Evolutionary conservation across 35 echinoderm and acorn worm species (phyloP).

Genomic region (Holothuria glaberrima): DNA sequence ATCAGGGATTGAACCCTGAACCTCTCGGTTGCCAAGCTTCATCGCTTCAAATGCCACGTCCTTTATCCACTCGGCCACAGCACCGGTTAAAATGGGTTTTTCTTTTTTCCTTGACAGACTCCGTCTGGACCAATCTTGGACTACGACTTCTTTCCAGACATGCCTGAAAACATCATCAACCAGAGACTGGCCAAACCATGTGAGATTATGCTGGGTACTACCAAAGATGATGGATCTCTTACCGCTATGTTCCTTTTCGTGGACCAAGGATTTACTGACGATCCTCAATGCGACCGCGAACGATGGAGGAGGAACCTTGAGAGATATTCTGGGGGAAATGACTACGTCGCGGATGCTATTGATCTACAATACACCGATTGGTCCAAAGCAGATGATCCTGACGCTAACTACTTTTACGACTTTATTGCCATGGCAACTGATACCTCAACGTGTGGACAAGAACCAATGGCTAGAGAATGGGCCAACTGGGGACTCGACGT

Average conservation of each 20-base stretch:
- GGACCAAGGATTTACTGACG: background rate
- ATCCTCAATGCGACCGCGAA: constrained; percentile 35
- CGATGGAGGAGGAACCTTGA: constrained; percentile 37
- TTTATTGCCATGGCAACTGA: constrained; percentile 65
- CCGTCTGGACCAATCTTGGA: constrained; percentile 46
- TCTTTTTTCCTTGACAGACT: background rate
- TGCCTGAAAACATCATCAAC: constrained; percentile 46
- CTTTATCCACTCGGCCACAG: no score
- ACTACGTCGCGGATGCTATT: constrained; percentile 29
- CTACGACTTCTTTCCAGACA: constrained; percentile 53
- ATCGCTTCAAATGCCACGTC: no score
- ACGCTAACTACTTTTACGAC: constrained; percentile 57
- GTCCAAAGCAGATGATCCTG: constrained; percentile 28
- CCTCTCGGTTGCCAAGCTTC: no score
- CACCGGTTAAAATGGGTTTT: no score
- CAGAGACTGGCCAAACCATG: constrained; percentile 41
- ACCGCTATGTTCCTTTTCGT: constrained; percentile 34
- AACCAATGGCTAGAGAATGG: constrained; percentile 36
- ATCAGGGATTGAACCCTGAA: no score
- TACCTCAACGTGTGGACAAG: constrained; percentile 38
- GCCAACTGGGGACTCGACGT: constrained; percentile 33
- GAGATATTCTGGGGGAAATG: constrained; percentile 18
- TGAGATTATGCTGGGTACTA: constrained; percentile 57
- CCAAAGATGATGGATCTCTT: constrained; percentile 66
- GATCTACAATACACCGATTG: constrained; percentile 60